Percentiles rank a stretch among this genome's conserved stretches.
phyloP scores from a whole-genome alignment of 2,888 invertebrate genomes.

The Lymantria monacha region DNA sequence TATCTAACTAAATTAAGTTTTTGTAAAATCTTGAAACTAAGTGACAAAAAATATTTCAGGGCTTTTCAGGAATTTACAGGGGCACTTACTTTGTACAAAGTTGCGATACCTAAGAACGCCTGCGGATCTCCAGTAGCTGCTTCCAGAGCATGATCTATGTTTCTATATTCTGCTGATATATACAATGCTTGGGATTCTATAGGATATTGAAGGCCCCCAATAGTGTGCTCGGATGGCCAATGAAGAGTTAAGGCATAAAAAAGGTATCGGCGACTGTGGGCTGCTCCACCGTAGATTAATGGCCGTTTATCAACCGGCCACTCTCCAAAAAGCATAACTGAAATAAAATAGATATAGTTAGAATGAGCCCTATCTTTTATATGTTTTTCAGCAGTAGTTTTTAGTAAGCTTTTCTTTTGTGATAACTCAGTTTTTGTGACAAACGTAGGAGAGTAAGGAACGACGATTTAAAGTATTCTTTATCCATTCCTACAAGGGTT shows the following conservation, averaged over 20 bases:
- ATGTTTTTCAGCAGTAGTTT: too few relatives aligned
- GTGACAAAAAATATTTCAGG: too few relatives aligned
- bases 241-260: constrained; percentile 58
- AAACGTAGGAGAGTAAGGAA: too few relatives aligned
- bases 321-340: constrained; percentile 50
- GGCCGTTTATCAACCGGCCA: constrained; percentile 49
- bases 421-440: too few relatives aligned
- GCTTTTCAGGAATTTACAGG: too few relatives aligned
- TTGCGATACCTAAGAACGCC: constrained; percentile 56
- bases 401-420: too few relatives aligned
- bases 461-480: too few relatives aligned
- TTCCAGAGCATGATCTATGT: constrained; percentile 42
- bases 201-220: constrained; percentile 52
- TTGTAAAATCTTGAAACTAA: too few relatives aligned
- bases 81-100: constrained; percentile 52
- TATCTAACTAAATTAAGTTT: too few relatives aligned
- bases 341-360: constrained; percentile 13
- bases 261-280: constrained; percentile 57
- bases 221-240: constrained; percentile 62
- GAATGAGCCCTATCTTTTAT: too few relatives aligned
- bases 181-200: constrained; percentile 58
- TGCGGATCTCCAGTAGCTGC: constrained; percentile 48
- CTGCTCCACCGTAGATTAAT: constrained; percentile 58
- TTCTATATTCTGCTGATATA: constrained; percentile 56
- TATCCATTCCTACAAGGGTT: too few relatives aligned